Conservation (phyloP, 2,797 vertebrate species). For the Microchirus variegatus region DNA sequence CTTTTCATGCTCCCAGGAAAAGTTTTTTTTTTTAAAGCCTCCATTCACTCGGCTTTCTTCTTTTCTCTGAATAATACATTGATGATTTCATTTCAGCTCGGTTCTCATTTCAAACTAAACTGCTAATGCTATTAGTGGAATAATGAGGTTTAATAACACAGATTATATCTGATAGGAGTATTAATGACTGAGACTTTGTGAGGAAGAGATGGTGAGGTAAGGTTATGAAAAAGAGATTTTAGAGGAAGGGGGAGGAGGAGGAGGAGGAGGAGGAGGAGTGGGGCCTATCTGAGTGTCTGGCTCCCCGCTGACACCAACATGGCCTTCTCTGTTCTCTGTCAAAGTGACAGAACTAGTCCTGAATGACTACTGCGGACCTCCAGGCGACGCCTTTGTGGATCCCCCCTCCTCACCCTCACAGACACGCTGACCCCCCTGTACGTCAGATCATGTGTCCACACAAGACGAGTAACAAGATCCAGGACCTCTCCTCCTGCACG, state of each 20-base stretch:
- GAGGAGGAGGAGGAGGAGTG: slow-evolving; percentile 17
- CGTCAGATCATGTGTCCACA: slow-evolving; percentile 58
- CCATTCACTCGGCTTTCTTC: slow-evolving; percentile 38
- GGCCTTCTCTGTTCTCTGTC: slow-evolving; percentile 74
- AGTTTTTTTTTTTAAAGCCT: slow-evolving; percentile 27
- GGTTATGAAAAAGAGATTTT: slow-evolving; percentile 41
- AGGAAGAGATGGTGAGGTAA: slow-evolving; percentile 29
- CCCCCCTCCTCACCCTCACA: slow-evolving; percentile 30
- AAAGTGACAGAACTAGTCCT: slow-evolving; percentile 73
- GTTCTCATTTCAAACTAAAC: slow-evolving; percentile 38
- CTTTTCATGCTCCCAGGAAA: slow-evolving; percentile 37
- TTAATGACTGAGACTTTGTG: slow-evolving; percentile 44
- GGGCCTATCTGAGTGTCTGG: slow-evolving; percentile 46
- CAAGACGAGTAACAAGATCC: slow-evolving; percentile 65
- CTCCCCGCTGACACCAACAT: slow-evolving; percentile 69
- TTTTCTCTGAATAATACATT: slow-evolving; percentile 40
- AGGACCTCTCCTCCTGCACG: slow-evolving; percentile 49
- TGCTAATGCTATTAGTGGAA: slow-evolving; percentile 43
- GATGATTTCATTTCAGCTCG: slow-evolving; percentile 44
- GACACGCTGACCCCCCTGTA: slow-evolving; percentile 42
- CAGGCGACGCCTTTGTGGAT: slow-evolving; percentile 44
- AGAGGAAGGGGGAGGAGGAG: slow-evolving; percentile 6
- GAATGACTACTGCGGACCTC: slow-evolving; percentile 51
- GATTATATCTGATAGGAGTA: slow-evolving; percentile 50
- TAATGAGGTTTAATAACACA: slow-evolving; percentile 58